Evolutionary conservation across 1,140 invertebrate species (phyloP).

Genomic region (Drosophila teissieri): DNA sequence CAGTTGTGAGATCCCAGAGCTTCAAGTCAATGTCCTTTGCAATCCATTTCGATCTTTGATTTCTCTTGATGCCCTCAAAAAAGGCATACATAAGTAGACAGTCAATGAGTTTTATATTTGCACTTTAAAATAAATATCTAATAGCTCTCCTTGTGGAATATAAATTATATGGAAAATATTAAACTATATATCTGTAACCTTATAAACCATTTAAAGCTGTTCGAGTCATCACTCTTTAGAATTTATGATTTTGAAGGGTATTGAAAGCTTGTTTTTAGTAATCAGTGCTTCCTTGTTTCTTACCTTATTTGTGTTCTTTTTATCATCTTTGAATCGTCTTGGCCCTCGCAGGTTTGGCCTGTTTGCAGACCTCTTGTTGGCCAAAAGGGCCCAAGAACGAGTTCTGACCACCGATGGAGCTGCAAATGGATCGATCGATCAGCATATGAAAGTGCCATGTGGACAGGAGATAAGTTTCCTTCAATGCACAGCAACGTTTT

Average conservation of each 20-base stretch:
- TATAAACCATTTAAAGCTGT: background rate
- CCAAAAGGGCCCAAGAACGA: slow-evolving; percentile 35
- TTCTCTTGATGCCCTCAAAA: slow-evolving; percentile 11
- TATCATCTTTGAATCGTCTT: background rate
- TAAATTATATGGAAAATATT: background rate
- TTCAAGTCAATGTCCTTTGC: slow-evolving; percentile 71
- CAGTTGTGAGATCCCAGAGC: slow-evolving; percentile 17
- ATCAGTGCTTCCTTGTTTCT: background rate
- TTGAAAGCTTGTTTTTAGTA: background rate
- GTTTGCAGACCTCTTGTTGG: slow-evolving; percentile 33
- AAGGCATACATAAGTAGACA: background rate
- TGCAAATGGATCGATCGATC: slow-evolving; percentile 2
- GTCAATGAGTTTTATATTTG: background rate
- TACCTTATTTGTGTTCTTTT: background rate
- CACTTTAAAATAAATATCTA: background rate
- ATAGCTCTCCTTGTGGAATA: too few relatives aligned
- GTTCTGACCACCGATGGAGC: slow-evolving; percentile 26
- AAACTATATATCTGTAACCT: background rate
- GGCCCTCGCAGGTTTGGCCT: slow-evolving; percentile 16
- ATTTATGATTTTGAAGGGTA: background rate
- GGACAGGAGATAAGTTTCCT: slow-evolving; percentile 27
- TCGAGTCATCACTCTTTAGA: too few relatives aligned
- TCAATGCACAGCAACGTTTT: slow-evolving; percentile 10
- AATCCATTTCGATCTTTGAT: slow-evolving; percentile 36
- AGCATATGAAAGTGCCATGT: background rate